phyloP scores from a whole-genome alignment of 2,888 invertebrate genomes.

The Phyto melanocephala region DNA sequence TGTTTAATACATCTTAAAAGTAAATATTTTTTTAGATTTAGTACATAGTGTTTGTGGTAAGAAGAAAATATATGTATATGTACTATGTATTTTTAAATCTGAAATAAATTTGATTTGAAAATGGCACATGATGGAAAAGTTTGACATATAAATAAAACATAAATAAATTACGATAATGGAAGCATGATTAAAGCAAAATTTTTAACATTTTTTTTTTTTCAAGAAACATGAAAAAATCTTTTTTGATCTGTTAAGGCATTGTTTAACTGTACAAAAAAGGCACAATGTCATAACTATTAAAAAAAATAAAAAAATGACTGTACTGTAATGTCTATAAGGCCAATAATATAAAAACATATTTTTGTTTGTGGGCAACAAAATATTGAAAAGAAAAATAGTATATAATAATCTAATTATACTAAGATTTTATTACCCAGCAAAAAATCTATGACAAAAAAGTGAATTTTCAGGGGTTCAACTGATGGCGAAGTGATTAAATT shows the following conservation, averaged over 20 bases:
- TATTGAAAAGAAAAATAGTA: background rate
- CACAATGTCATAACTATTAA: constrained; percentile 30
- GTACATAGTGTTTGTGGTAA: background rate
- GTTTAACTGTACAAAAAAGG: constrained; percentile 33
- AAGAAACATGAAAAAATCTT: background rate
- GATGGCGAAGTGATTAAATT: too few species aligned
- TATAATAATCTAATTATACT: constrained; percentile 42
- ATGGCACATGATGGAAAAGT: constrained; percentile 63
- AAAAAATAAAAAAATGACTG: background rate
- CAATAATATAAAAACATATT: background rate
- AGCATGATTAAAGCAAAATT: constrained; percentile 49
- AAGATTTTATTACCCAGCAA: background rate
- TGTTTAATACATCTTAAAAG: constrained; percentile 30
- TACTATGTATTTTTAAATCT: background rate
- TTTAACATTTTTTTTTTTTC: background rate
- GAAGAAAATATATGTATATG: constrained; percentile 1
- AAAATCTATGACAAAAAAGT: too few species aligned
- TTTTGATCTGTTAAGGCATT: constrained; percentile 40
- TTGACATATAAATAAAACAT: constrained; percentile 23
- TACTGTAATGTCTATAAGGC: constrained; percentile 41
- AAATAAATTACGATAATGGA: constrained; percentile 34
- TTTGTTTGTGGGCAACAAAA: constrained; percentile 23
- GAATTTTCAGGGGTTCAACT: too few species aligned
- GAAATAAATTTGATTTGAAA: constrained; percentile 55
- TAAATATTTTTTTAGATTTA: background rate